Evolutionary conservation across 2,888 invertebrate species (phyloP).

Genomic region (Lasioglossum morio): DNA sequence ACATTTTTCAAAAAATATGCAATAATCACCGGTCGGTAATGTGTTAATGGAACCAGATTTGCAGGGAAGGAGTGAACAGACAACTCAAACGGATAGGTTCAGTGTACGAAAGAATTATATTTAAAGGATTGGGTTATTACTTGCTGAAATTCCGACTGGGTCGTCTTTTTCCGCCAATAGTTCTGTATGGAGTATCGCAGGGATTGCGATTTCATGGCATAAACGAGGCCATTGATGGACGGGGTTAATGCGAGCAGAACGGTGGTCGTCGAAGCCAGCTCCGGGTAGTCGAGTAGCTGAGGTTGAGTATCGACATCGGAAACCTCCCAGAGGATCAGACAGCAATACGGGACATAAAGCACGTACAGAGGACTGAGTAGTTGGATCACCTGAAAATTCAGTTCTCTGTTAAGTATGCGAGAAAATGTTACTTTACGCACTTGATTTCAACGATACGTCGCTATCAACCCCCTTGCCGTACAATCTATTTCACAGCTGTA

Average conservation of each 20-base stretch:
- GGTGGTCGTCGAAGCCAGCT: constrained; percentile 87
- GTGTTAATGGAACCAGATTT: neutral
- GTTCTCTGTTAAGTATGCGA: neutral
- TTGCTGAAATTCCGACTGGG: constrained; percentile 91
- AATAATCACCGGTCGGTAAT: too few relatives aligned
- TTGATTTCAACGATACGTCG: too few relatives aligned
- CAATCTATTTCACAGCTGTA: too few relatives aligned
- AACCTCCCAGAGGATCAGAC: constrained; percentile 89
- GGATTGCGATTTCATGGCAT: constrained; percentile 91
- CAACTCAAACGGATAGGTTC: neutral
- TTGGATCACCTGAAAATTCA: constrained; percentile 86
- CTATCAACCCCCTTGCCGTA: too few relatives aligned
- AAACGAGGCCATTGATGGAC: constrained; percentile 91
- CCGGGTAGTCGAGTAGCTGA: constrained; percentile 80
- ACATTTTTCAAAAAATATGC: too few relatives aligned
- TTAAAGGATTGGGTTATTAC: constrained; percentile 67
- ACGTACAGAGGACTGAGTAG: constrained; percentile 90
- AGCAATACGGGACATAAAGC: constrained; percentile 91
- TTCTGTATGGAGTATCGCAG: constrained; percentile 90
- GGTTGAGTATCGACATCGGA: constrained; percentile 77
- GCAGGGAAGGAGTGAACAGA: neutral
- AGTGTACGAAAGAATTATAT: neutral
- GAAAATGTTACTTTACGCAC: neutral
- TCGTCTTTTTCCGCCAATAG: constrained; percentile 91
- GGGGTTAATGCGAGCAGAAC: constrained; percentile 90